A percentile compares a stretch with the other conserved stretches of the same genome.
Conservation (phyloP, 2,797 vertebrate species). For the Pelochelys cantorii region DNA sequence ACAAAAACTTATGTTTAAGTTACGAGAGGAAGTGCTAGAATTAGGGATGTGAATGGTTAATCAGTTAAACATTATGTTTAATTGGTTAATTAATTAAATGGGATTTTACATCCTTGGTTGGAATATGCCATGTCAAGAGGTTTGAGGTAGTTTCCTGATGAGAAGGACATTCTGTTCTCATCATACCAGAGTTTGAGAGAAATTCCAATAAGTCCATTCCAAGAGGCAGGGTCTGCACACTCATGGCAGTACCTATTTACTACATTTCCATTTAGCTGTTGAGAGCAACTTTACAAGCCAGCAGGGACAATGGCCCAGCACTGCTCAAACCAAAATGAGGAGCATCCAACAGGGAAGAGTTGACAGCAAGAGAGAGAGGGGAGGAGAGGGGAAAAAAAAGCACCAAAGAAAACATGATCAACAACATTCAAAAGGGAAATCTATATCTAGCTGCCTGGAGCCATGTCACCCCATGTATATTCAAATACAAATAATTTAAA, state of each 20-base stretch:
- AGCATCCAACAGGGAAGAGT: neutral
- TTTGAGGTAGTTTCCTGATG: constrained; percentile 2
- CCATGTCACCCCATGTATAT: neutral
- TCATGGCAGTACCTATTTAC: neutral
- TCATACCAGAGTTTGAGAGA: neutral
- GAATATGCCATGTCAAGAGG: neutral
- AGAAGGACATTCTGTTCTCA: no score
- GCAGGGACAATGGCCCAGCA: neutral
- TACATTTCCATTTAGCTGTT: neutral
- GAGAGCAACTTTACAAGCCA: neutral
- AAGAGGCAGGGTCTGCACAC: neutral
- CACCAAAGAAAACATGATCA: neutral
- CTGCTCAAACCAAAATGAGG: neutral
- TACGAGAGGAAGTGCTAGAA: neutral
- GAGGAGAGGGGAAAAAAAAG: neutral
- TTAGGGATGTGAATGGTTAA: neutral
- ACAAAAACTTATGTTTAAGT: neutral
- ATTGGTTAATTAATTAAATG: no score
- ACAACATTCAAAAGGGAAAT: neutral
- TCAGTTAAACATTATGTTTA: no score
- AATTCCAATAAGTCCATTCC: neutral
- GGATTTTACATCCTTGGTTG: no score
- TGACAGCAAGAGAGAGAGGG: neutral
- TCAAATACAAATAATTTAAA: neutral
- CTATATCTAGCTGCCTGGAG: neutral